Evolutionary conservation across 1,140 invertebrate species (phyloP).

Genomic region (Ostrea edulis): DNA sequence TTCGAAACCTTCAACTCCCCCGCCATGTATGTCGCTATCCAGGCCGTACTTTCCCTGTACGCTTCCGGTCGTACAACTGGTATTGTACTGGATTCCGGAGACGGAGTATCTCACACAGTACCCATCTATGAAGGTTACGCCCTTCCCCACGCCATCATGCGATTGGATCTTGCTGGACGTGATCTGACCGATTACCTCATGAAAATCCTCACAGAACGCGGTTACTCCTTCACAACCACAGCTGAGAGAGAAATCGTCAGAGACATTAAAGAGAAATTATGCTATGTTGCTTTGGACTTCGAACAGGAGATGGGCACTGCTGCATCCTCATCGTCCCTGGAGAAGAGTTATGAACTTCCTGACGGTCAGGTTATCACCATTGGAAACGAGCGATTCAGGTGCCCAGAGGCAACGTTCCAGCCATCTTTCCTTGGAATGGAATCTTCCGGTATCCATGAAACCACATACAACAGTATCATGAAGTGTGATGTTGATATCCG

Average conservation of each 20-base stretch:
- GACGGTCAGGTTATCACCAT: conserved; percentile 78
- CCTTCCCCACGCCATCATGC: too few species aligned
- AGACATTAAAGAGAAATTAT: conserved; percentile 79
- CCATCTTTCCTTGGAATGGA: conserved; percentile 75
- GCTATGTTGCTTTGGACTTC: conserved; percentile 75
- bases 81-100: too few species aligned
- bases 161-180: conserved; percentile 94
- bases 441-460: conserved; percentile 74
- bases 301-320: conserved; percentile 95
- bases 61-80: too few species aligned
- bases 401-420: conserved; percentile 86
- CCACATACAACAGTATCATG: conserved; percentile 90
- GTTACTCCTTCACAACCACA: conserved; percentile 95
- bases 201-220: conserved; percentile 96
- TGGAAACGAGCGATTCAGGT: conserved; percentile 72
- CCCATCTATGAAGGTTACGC: too few species aligned
- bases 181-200: conserved; percentile 97
- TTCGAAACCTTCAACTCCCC: too few species aligned
- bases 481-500: conserved; percentile 87
- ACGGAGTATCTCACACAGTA: too few species aligned
- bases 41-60: too few species aligned
- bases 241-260: conserved; percentile 76
- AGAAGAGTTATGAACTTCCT: conserved; percentile 74
- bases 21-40: too few species aligned
- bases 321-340: conserved; percentile 71